phyloP scores from a whole-genome alignment of 2,113 vertebrate genomes.

The Heterochromis multidens region DNA sequence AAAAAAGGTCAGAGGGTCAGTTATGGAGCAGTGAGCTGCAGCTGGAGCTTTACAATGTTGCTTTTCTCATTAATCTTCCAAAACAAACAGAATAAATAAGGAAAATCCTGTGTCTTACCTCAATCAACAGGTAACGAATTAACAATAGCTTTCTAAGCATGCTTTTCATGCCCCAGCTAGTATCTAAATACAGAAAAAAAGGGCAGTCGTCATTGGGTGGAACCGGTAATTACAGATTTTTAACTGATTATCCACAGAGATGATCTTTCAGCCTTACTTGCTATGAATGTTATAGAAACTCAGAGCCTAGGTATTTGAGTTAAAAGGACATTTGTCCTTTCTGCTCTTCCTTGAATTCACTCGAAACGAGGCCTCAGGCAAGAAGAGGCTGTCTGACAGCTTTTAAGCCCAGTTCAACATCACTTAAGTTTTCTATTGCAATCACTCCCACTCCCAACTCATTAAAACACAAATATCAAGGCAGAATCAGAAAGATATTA shows the following conservation, averaged over 20 bases:
- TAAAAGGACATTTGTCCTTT: neutral
- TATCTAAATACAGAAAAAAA: conserved; percentile 25
- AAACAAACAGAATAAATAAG: neutral
- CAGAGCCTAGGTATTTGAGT: neutral
- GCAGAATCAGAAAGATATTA: neutral
- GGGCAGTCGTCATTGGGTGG: conserved; percentile 23
- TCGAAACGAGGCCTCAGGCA: neutral
- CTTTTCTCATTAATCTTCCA: neutral
- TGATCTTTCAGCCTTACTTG: neutral
- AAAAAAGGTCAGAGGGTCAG: neutral
- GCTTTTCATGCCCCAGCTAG: neutral
- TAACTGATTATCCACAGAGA: neutral
- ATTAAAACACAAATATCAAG: neutral
- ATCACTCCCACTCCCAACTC: neutral
- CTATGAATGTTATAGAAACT: neutral
- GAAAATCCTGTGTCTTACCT: conserved; percentile 5
- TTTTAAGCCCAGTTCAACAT: neutral
- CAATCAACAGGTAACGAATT: conserved; percentile 46
- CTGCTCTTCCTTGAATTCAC: neutral
- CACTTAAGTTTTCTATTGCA: neutral
- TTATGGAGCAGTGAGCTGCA: neutral
- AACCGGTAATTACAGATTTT: conserved; percentile 1
- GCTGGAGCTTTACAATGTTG: neutral
- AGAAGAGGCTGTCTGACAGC: neutral
- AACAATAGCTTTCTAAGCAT: conserved; percentile 37